Evolutionary conservation across 2,888 invertebrate species (phyloP).

Genomic region (Amphipyra tragopoginis): DNA sequence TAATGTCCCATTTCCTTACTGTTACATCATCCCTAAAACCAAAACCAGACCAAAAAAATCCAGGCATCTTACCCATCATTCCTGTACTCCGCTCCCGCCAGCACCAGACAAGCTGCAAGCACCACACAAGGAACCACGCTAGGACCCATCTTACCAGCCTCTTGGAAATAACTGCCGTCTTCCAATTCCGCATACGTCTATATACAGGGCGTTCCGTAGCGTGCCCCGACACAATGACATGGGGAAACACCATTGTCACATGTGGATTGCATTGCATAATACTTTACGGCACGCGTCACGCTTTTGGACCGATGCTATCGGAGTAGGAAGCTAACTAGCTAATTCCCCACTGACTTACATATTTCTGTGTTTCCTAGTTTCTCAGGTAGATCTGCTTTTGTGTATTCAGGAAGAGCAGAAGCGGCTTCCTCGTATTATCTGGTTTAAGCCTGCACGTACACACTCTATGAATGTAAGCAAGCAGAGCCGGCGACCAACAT

Average conservation of each 20-base stretch:
- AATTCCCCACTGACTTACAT: constrained; percentile 55
- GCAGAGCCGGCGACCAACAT: too few relatives aligned
- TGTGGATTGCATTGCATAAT: constrained; percentile 71
- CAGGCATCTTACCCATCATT: constrained; percentile 78
- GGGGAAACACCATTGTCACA: constrained; percentile 84
- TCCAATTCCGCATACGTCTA: constrained; percentile 75
- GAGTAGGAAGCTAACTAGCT: constrained; percentile 67
- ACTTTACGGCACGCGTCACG: constrained; percentile 72
- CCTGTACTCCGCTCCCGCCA: constrained; percentile 73
- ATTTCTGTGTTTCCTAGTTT: constrained; percentile 39
- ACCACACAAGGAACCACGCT: constrained; percentile 60
- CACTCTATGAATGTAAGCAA: too few relatives aligned
- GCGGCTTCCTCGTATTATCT: neutral
- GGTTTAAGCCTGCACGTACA: too few relatives aligned
- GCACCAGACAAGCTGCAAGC: constrained; percentile 51
- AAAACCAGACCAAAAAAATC: constrained; percentile 4
- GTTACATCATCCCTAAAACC: too few relatives aligned
- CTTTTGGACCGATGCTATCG: constrained; percentile 71
- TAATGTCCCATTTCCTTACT: too few relatives aligned
- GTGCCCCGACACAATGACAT: constrained; percentile 82
- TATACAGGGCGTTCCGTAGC: constrained; percentile 84
- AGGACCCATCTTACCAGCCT: constrained; percentile 72
- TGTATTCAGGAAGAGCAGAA: constrained; percentile 2
- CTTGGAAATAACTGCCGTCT: constrained; percentile 71
- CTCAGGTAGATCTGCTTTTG: neutral